These are phyloP conservation scores for Calyptomena viridis DNA, from an alignment of 2,113 vertebrate species.

Conservation along the genomic window DNA sequence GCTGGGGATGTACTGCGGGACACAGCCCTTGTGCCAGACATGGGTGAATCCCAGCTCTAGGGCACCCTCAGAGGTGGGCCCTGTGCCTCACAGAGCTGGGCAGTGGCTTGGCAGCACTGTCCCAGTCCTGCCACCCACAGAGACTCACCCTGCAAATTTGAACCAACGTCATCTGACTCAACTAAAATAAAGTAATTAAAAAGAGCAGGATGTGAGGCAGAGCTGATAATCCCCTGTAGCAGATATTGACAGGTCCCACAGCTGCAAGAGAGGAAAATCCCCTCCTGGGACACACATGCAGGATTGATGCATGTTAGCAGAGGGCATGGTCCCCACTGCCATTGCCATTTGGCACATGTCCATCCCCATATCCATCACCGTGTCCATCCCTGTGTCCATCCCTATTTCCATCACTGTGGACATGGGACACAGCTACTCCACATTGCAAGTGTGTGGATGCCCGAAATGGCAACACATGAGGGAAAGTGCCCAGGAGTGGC, in stretches of 20 bases:
- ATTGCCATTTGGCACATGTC: accelerated
- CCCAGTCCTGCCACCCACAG: accelerated
- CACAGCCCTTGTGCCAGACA: neutral
- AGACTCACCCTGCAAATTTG: neutral
- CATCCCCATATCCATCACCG: neutral
- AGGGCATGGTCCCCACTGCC: neutral
- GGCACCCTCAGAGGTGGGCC: neutral
- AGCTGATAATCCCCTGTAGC: neutral
- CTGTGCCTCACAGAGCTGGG: neutral
- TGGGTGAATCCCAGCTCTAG: accelerated
- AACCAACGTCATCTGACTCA: neutral
- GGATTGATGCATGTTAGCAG: neutral
- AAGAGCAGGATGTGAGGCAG: neutral
- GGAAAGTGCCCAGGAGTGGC: neutral
- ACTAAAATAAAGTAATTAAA: neutral
- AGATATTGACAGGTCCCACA: neutral
- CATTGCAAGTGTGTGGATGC: accelerated
- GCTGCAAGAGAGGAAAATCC: neutral
- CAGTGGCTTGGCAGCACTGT: neutral
- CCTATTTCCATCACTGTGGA: accelerated
- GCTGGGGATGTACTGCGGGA: neutral
- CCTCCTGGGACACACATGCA: accelerated
- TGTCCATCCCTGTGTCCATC: neutral
- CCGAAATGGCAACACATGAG: neutral
- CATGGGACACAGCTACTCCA: accelerated